Evolutionary conservation across 2,113 vertebrate genomes (phyloP).

Genomic region (Amazona guildingii): DNA sequence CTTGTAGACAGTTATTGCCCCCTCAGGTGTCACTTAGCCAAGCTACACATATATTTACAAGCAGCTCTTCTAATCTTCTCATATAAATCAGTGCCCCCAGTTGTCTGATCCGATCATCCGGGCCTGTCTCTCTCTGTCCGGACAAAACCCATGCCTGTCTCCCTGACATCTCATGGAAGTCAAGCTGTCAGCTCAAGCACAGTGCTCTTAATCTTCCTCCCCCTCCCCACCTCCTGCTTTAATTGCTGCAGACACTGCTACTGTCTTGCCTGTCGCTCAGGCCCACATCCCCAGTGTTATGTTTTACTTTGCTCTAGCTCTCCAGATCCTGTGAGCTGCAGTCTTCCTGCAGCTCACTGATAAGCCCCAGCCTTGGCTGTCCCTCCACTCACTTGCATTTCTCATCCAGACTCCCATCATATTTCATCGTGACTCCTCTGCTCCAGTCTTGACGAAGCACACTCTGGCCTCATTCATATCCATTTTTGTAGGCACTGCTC

Average conservation of each 20-base stretch:
- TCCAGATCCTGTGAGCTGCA: not conserved
- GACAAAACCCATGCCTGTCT: constrained; percentile 22
- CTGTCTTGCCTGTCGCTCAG: not conserved
- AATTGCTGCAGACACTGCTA: not conserved
- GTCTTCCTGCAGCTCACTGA: not conserved
- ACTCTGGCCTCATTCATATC: not conserved
- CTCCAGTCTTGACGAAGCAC: not conserved
- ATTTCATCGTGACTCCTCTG: not conserved
- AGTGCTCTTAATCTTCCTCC: constrained; percentile 63
- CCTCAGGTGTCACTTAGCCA: constrained; percentile 62
- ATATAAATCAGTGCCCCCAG: constrained; percentile 58
- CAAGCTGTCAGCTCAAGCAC: constrained; percentile 47
- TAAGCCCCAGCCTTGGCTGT: not conserved
- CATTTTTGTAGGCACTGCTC: not conserved
- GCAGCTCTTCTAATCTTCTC: constrained; percentile 58
- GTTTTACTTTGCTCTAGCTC: not conserved
- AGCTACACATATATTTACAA: constrained; percentile 62
- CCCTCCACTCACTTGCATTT: not conserved
- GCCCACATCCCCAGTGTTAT: not conserved
- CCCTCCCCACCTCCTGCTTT: constrained; percentile 1
- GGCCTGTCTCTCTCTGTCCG: constrained; percentile 32
- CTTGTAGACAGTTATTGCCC: constrained; percentile 59
- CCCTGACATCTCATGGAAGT: constrained; percentile 54
- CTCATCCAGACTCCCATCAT: not conserved
- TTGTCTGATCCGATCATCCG: constrained; percentile 25